Evolutionary conservation across 2,113 vertebrate genomes (phyloP).

Genomic region (Neopipo cinnamomea): DNA sequence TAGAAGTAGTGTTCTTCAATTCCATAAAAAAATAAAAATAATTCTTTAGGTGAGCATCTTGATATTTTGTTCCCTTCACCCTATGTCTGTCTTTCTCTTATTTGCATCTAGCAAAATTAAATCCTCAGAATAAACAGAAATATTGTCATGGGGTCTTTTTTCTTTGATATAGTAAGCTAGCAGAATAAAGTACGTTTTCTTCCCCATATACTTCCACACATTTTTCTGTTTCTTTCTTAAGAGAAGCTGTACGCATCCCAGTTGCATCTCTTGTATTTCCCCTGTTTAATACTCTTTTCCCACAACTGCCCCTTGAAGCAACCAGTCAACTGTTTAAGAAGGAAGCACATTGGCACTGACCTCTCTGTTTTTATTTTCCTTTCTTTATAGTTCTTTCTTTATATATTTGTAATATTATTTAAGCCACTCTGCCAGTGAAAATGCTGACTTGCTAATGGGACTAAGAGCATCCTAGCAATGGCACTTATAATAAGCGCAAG

Average conservation of each 20-base stretch:
- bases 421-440: neutral
- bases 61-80: neutral
- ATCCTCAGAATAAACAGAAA: neutral
- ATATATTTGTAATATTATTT: neutral
- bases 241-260: neutral
- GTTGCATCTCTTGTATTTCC: neutral
- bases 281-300: neutral
- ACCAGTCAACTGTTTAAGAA: neutral
- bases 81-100: neutral
- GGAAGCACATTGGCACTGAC: neutral
- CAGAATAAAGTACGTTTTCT: neutral
- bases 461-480: neutral
- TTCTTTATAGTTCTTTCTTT: neutral
- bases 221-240: neutral
- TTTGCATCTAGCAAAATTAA: neutral
- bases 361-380: neutral
- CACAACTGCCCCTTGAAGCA: neutral
- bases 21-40: neutral
- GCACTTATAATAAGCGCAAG: neutral
- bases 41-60: neutral
- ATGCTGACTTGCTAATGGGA: neutral
- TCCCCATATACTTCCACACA: neutral
- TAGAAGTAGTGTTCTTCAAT: neutral
- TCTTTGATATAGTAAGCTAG: neutral
- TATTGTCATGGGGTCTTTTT: neutral